These are phyloP conservation scores for Enteromius treurensis DNA, from an alignment of 2,797 vertebrate genomes.

Conservation along the genomic window DNA sequence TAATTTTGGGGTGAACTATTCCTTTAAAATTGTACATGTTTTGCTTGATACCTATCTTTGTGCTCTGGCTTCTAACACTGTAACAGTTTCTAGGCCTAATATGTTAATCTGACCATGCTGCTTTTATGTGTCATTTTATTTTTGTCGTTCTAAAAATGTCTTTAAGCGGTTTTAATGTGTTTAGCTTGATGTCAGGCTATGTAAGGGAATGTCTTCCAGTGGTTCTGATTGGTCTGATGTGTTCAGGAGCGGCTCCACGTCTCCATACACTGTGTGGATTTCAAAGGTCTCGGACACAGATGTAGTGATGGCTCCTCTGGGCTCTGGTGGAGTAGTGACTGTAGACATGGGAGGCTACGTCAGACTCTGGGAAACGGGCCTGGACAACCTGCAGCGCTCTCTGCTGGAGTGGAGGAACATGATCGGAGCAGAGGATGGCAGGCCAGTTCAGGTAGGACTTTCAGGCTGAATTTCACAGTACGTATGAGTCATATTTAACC, in stretches of 20 bases:
- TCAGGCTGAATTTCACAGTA: background rate
- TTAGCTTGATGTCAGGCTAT: background rate
- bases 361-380: conserved; percentile 93
- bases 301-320: conserved; percentile 82
- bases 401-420: conserved; percentile 95
- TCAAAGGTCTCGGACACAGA: conserved; percentile 89
- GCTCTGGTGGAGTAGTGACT: conserved; percentile 83
- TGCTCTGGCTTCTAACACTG: background rate
- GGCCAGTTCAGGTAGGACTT: conserved; percentile 85
- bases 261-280: conserved; percentile 91
- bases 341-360: conserved; percentile 92
- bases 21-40: background rate
- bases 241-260: conserved; percentile 81
- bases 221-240: background rate
- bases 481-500: background rate
- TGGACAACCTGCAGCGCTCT: conserved; percentile 86
- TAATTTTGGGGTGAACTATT: background rate
- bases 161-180: background rate
- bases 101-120: background rate
- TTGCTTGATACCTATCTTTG: background rate
- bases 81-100: background rate
- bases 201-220: background rate
- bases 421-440: conserved; percentile 90
- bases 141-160: background rate
- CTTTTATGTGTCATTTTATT: background rate